Base-by-base conservation (phyloP, 1,140 invertebrate species). In the Drosophila orosa region DNA sequence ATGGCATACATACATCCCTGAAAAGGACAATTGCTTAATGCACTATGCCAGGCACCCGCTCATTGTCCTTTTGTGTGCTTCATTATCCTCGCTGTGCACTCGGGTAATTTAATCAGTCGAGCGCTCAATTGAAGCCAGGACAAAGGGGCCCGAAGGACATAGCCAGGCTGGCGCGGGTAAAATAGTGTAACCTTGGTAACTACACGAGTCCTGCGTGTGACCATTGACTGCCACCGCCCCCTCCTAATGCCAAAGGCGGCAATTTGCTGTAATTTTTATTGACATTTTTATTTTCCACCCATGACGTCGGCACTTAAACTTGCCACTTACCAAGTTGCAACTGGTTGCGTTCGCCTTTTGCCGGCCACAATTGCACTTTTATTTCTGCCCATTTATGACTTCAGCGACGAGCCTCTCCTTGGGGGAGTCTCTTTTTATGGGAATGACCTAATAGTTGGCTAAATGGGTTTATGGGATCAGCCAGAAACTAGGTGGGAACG, bases 81-180 rank as follows among this genome's bases (percentile, higher is more conserved):
- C 47, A 50, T 65, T 71, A 59, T 71, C 62, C 75, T 65, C 67
- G 40, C 48, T 89, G 73, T 69, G 45, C 68, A 27, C 22, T 45
- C 39, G 81, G 59, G 71, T 87, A 86, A 86, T 86, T 86, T 83
- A 86, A 86, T 86, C 80, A 86, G 63, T 50, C 67, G 35, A 67
- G 39, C 80, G 80, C 76, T 76, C 71, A 80, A 83, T 83, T 84
- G 80, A 71, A 65, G 81, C 80, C 74, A 72, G 80, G 76, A 80
- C 63, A 60, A 35, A n/a, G 29, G 60, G 55, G 25, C n/a, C 39
- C 39, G 54, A 31, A 50, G 27, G 29, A 44, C 29, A 54, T 33
- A n/a, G 48, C 50, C 50, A 54, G 50, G 50, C 50, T 54, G 50
- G 33, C 31, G 37, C 35, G 24, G 48, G 22, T 61, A 54, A 25